Base-by-base conservation (phyloP, 1,140 invertebrate genomes). In the Caenorhabditis tropicalis region DNA sequence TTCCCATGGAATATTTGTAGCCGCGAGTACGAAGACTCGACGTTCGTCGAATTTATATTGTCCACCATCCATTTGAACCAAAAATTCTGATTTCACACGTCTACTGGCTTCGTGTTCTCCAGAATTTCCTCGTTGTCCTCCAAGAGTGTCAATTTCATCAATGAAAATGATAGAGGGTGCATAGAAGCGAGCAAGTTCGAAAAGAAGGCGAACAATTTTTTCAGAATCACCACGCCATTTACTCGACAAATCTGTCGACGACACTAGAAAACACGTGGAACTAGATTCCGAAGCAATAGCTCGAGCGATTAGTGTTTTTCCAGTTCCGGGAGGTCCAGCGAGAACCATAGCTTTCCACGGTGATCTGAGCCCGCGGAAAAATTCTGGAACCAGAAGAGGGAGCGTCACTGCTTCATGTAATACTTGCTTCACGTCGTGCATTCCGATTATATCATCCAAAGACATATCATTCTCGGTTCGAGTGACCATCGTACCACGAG, bases 1-100 rank as follows among this genome's bases (percentile, higher is more conserved):
- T 91, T 99, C 97, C 98, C 97, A 99, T 2, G 98, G 98, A 92
- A 98, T 99, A 93, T 99, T 99, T 0, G 98, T 99, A 12, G 98
- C 98, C 10, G 97, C 98, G 87, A 99, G 92, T 31, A 99, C 97
- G 95, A 99, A 98, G 0, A 99, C 96, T 21, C 97, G 94, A 7
- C 65, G 65, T 24, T 39, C 33, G 27, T 74, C 65, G 36, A 74
- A 74, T 31, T 74, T 74, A 15, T 74, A n/a, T n/a, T 74, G 65
- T 74, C 36, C 33, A 4, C 88, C 98, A 93, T 99, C 98, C 97
- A 99, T 99, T 93, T 99, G 98, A 86, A 99, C 96, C 10, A 99
- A 93, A 82, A 99, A 93, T 92, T 99, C 98, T 0, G 96, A 98
- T 92, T 99, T 99, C 9, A 99, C 96, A 27, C 83, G 49, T 36